phyloP scores from a whole-genome alignment of 1,140 invertebrate species.

The Drosophila albomicans region DNA sequence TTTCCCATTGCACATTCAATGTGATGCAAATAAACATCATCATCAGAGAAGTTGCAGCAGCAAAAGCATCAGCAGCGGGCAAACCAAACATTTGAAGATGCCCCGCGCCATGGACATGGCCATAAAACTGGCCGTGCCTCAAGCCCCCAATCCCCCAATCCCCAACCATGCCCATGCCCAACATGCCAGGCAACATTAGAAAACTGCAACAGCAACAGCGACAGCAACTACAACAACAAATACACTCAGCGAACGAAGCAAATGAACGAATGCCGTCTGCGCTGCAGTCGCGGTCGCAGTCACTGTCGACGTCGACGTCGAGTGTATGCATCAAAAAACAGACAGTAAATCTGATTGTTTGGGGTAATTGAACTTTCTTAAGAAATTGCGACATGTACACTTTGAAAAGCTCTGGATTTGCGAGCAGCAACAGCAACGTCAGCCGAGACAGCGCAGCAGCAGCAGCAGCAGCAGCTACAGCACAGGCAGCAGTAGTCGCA shows the following conservation, averaged over 20 bases:
- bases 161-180: slow-evolving; percentile 75
- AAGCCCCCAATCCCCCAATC: slow-evolving; percentile 42
- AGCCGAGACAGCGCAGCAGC: slow-evolving; percentile 56
- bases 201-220: slow-evolving; percentile 68
- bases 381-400: slow-evolving; percentile 85
- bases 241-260: slow-evolving; percentile 51
- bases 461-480: slow-evolving; percentile 34
- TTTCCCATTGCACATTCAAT: slow-evolving; percentile 65
- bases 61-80: too few species aligned
- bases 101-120: slow-evolving; percentile 43
- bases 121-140: slow-evolving; percentile 73
- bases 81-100: slow-evolving; percentile 77
- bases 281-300: slow-evolving; percentile 13
- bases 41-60: slow-evolving; percentile 16
- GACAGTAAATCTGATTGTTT: slow-evolving; percentile 85
- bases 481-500: slow-evolving; percentile 30
- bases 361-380: slow-evolving; percentile 85
- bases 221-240: slow-evolving; percentile 24
- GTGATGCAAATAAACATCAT: slow-evolving; percentile 74
- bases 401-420: slow-evolving; percentile 85
- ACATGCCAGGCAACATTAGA: slow-evolving; percentile 80
- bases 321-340: slow-evolving; percentile 84
- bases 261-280: slow-evolving; percentile 65
- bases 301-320: slow-evolving; percentile 53
- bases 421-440: slow-evolving; percentile 63